phyloP scores from a whole-genome alignment of 1,140 invertebrate genomes.

The Battus philenor region DNA sequence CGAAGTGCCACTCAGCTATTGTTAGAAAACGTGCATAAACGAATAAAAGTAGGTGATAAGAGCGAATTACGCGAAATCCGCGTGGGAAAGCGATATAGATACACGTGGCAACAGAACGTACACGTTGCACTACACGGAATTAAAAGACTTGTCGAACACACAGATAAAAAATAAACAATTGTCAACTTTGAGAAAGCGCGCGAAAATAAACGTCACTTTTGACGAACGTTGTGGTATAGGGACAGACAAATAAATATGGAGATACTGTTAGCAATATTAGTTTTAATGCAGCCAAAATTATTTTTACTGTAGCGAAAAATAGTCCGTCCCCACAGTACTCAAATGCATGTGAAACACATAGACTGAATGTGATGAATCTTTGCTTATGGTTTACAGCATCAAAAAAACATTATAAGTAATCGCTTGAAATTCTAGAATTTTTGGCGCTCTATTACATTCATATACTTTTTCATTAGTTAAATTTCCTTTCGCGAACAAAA shows the following conservation, averaged over 20 bases:
- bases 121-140: too few species aligned
- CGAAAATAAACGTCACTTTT: constrained; percentile 1
- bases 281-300: constrained; percentile 1
- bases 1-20: constrained; percentile 49
- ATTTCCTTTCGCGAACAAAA: too few species aligned
- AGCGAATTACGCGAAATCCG: background rate
- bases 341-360: constrained; percentile 36
- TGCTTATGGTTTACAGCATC: background rate
- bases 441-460: background rate
- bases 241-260: background rate
- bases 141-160: background rate
- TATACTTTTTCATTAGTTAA: too few species aligned
- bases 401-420: constrained; percentile 1
- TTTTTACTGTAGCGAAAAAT: constrained; percentile 21
- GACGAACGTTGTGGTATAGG: background rate
- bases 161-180: constrained; percentile 7
- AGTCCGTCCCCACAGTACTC: constrained; percentile 43
- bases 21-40: constrained; percentile 16
- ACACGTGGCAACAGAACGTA: background rate
- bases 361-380: constrained; percentile 26
- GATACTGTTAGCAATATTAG: background rate
- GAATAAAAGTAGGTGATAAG: constrained; percentile 21
- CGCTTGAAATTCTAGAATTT: background rate
- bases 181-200: constrained; percentile 11
- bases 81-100: background rate